Conservation (phyloP, 2,888 invertebrate genomes). For the Halictus quadricinctus region DNA sequence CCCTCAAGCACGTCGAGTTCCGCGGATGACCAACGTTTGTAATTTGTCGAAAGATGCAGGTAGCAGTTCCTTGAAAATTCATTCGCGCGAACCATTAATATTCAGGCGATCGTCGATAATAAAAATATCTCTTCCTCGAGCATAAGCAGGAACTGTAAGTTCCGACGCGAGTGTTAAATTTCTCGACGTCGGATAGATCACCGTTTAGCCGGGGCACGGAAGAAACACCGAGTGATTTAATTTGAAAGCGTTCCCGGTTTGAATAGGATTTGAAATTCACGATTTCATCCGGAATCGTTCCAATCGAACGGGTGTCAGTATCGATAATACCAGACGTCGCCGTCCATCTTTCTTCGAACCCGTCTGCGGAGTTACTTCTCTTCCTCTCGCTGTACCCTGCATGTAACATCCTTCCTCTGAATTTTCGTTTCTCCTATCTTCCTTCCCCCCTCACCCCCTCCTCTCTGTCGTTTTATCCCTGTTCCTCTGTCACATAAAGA, state of each 20-base stretch:
- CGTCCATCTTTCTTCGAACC: slow-evolving; percentile 49
- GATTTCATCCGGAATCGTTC: slow-evolving; percentile 65
- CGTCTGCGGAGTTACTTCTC: slow-evolving; percentile 33
- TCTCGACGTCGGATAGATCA: slow-evolving; percentile 18
- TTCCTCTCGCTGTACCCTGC: neutral
- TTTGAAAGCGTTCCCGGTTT: slow-evolving; percentile 47
- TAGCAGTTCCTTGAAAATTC: neutral
- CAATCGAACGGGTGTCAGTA: slow-evolving; percentile 51
- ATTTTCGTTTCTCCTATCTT: slow-evolving; percentile 16
- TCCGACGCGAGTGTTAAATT: slow-evolving; percentile 20
- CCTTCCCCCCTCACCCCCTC: neutral
- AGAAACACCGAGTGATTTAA: slow-evolving; percentile 35
- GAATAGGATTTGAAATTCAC: slow-evolving; percentile 57
- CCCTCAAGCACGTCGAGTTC: neutral
- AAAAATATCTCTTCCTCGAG: slow-evolving; percentile 8
- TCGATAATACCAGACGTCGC: slow-evolving; percentile 58
- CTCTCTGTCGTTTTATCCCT: neutral
- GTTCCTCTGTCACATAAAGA: slow-evolving; percentile 33
- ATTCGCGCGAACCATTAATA: neutral
- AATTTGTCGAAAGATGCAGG: neutral
- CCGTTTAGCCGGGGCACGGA: slow-evolving; percentile 12
- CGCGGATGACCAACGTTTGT: neutral
- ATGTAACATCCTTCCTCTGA: slow-evolving; percentile 21
- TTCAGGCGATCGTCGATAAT: slow-evolving; percentile 7
- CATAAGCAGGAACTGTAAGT: neutral